Conservation (phyloP, 2,113 vertebrate genomes). For the Beaufortia kweichowensis region DNA sequence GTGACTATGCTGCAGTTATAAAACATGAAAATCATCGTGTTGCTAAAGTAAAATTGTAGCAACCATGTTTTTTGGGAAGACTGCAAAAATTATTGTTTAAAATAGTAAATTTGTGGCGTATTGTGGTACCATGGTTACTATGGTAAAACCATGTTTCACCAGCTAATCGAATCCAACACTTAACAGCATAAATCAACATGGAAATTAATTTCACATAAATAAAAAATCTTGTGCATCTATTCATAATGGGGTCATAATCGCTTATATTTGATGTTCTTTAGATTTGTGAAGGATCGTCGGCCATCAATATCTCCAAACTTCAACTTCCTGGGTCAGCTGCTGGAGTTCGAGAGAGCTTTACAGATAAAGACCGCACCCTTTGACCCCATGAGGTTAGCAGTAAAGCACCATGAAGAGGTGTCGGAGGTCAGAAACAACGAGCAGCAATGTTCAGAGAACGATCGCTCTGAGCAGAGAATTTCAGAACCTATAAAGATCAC, state of each 20-base stretch:
- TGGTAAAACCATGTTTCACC: too few species aligned
- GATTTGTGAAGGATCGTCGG: slow-evolving; percentile 94
- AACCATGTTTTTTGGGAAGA: too few species aligned
- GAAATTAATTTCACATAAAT: too few species aligned
- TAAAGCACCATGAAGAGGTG: slow-evolving; percentile 11
- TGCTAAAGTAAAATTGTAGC: too few species aligned
- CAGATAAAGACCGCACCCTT: slow-evolving; percentile 78
- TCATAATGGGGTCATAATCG: not conserved
- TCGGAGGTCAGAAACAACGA: slow-evolving; percentile 8
- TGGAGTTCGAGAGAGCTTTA: slow-evolving; percentile 93
- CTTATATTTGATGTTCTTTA: slow-evolving; percentile 43
- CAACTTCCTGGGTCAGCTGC: slow-evolving; percentile 94
- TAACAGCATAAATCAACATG: too few species aligned
- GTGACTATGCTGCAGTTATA: too few species aligned
- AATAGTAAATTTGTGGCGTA: too few species aligned
- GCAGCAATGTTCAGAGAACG: slow-evolving; percentile 8
- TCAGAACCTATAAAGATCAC: slow-evolving; percentile 52
- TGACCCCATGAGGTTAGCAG: slow-evolving; percentile 58
- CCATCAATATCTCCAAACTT: slow-evolving; percentile 96
- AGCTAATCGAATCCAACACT: too few species aligned
- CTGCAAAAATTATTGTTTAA: too few species aligned
- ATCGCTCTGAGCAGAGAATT: slow-evolving; percentile 47
- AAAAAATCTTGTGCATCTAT: too few species aligned
- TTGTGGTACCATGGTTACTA: too few species aligned
- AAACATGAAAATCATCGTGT: too few species aligned